Base-by-base conservation (phyloP, 2,797 vertebrate species). In the Pseudochirops cupreus region DNA sequence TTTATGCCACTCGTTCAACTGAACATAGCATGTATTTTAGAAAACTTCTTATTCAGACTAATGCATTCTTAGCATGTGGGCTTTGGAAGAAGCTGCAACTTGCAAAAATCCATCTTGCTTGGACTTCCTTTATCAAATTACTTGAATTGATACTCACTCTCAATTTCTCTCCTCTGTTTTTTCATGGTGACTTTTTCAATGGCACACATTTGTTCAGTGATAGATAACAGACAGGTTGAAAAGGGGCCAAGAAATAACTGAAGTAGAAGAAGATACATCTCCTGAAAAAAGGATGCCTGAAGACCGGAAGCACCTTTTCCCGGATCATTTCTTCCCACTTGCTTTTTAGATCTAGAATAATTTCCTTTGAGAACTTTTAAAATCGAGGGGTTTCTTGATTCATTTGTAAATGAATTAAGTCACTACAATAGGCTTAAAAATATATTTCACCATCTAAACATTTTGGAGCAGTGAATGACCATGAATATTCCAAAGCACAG, bases 191-290 rank as follows among this genome's bases (percentile, higher is more conserved):
- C 50, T 93, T 95, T 96, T 87, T 58, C 91, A 46, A 91, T 55
- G 92, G 55, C 57, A 59, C 96, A 96, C 55, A 1, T 95, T 94
- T 97, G 96, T 97, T 96, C 95, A n/a, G 90, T 95, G 91, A 96
- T 91, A 74, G 11, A 54, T 56, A 91, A 56, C 58, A 13, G 0
- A 82, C 54, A 94, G 54, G 94, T 59, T 91, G 39, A 94, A 91
- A 97, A 56, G 67, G 57, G 90, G 56, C 62, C 52, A 53, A 1
- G 74, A 87, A 97, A 90, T 56, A 67, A 59, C 91, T n/a, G 31
- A 39, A 87, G 24, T 53, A 10, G 87, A 67, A 74, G 87, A 56
- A 93, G 74, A 3, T 96, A n/a, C 50, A 24, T 90, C 18, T 91
- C 67, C 94, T 52, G 91, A 94, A 93, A 96, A 92, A 96, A 91